Base-by-base conservation (phyloP, 2,797 vertebrate species). In the Meriones psammophilus region DNA sequence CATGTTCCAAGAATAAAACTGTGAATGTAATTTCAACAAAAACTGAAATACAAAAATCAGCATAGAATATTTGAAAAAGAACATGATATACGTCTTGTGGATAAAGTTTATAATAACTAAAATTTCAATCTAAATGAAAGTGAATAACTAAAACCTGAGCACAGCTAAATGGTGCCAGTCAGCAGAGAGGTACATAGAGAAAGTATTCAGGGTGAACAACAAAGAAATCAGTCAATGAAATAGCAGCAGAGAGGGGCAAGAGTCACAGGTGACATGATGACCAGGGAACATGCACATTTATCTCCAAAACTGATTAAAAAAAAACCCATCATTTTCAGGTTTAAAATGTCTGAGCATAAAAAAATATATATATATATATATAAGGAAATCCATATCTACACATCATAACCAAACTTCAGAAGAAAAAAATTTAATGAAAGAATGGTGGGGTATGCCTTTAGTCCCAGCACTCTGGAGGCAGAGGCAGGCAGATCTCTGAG, bases 51-150 rank as follows among this genome's bases (percentile, higher is more conserved):
- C 12, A 56, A 39, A 84, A 71, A 71, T 42, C 8, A 30, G 18
- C 7, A 39, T 68, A 62, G 30, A 8, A 42, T 84, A 91, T 88
- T 88, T 71, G 54, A 85, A 94, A 89, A 73, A 56, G 10, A 92
- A 81, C 9, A 79, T 84, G 92, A 92, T 42, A 73, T 14, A 94
- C 80, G 68, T 74, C 71, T 84, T 91, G 86, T 26, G 30, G n/a
- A 17, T 28, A 60, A 92, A 94, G 90, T 39, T 71, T 92, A n/a
- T 87, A 76, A 20, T 8, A 74, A 74, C 46, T 90, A 94, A 93
- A 81, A 79, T 3, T 81, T 62, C 85, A 33, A 96, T 80, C 17
- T 77, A n/a, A 78, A 5, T 78, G 12, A 33, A 73, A 92, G 1
- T 22, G 0, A 69, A 30, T 73, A 92, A 79, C 8, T 46, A 83